Evolutionary conservation across 2,888 invertebrate species (phyloP), one percentile per base, ranked within the genome.

Genomic region (Antheraea yamamai): DNA sequence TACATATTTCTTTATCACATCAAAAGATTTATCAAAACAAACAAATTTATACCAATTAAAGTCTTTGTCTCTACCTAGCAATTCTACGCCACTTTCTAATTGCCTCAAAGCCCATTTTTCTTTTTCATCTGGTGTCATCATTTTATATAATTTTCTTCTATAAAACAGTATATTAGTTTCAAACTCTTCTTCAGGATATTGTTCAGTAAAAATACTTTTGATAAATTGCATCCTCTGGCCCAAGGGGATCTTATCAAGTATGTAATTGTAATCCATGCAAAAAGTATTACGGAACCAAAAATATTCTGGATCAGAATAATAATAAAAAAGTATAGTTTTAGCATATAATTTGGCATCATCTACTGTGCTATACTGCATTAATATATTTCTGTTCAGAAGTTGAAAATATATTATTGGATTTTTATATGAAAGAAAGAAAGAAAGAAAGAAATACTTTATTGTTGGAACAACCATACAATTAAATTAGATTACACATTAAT

Each of bases 81-180:
- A n/a, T 70, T 83, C 84, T 30, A 77, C 72, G 55, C 81, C 78
- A 73, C 78, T 77, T 58, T 84, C 80, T 74, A 87, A 75, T 73
- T 86, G 79, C 70, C 77, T 75, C n/a, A 85, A 74, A 16, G 85
- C 86, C 86, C 85, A 86, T 51, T 74, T 39, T 76, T 86, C 83
- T 68, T 75, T 79, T 47, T 85, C 80, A 39, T 81, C 78, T 20
- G 47, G 26, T 14, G 66, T 68, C 52, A 81, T 80, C 52, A 86
- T 77, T 20, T 73, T 73, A 26, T 75, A 51, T 16, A 73, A 73
- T 20, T 30, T 23, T 26, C 47, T 18, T 4, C 55, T 7, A 47
- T 75, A 75, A 58, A 75, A 73, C 6, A 73, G 26, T 58, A 58
- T 51, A n/a, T 18, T 47, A 12, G 26, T 70, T 70, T 75, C 73